Percentiles rank a stretch among this genome's conserved stretches.
Evolutionary conservation across 2,113 vertebrate species (phyloP).

Genomic region (Leptobrachium ailaonicum): DNA sequence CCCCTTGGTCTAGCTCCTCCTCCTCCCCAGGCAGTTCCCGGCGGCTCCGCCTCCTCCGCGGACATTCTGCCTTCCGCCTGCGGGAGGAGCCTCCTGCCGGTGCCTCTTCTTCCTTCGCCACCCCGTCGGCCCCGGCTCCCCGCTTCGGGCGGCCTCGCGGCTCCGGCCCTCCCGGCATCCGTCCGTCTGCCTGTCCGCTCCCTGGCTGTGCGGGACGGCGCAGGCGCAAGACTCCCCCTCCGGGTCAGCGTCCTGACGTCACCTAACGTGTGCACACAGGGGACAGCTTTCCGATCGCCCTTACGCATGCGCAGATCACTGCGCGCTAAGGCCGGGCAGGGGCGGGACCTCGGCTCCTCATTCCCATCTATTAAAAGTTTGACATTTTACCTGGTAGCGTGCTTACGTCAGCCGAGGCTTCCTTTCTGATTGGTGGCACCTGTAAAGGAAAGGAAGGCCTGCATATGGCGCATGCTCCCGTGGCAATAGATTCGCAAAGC

Average conservation of each 20-base stretch:
- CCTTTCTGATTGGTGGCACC: not conserved
- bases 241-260: conserved; percentile 40
- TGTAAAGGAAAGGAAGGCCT: too few species aligned
- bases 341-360: too few species aligned
- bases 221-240: conserved; percentile 40
- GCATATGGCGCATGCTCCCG: too few species aligned
- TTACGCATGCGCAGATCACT: conserved; percentile 5
- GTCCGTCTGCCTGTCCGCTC: conserved; percentile 42
- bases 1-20: conserved; percentile 38
- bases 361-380: not conserved
- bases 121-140: conserved; percentile 31
- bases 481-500: too few species aligned
- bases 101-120: conserved; percentile 26
- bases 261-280: not conserved
- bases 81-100: conserved; percentile 37
- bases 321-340: not conserved
- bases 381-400: not conserved
- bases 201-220: conserved; percentile 16
- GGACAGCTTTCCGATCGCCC: too few species aligned
- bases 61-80: conserved; percentile 43
- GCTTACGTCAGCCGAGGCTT: not conserved
- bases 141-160: conserved; percentile 41
- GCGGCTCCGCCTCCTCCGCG: conserved; percentile 46
- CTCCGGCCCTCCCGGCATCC: conserved; percentile 49
- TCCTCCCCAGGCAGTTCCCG: conserved; percentile 44